A percentile compares a stretch with the other conserved stretches of the same genome.
Evolutionary conservation across 2,888 invertebrate genomes (phyloP).

Genomic region (Amphipoea lucens): DNA sequence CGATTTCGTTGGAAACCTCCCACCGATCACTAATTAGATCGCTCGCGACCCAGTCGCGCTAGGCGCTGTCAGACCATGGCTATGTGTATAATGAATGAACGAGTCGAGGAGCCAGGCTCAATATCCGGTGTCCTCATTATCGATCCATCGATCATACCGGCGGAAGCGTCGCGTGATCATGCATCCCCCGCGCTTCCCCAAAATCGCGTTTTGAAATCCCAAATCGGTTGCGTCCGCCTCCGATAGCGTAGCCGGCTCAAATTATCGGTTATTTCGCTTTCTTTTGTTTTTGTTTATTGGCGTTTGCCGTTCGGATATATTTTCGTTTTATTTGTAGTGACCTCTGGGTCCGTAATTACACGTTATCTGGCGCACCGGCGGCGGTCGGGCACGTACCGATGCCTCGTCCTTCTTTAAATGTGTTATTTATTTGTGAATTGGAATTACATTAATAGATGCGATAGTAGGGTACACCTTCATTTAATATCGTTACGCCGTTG

Average conservation of each 20-base stretch:
- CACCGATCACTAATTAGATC: conserved; percentile 76
- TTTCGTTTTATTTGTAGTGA: conserved; percentile 87
- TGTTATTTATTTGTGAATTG: conserved; percentile 89
- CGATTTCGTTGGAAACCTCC: conserved; percentile 79
- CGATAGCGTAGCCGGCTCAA: conserved; percentile 79
- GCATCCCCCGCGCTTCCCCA: conserved; percentile 77
- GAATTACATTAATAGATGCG: conserved; percentile 88
- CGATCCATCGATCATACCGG: conserved; percentile 77
- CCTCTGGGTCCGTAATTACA: conserved; percentile 88
- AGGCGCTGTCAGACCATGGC: conserved; percentile 73
- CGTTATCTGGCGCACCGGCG: conserved; percentile 76
- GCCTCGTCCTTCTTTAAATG: conserved; percentile 85
- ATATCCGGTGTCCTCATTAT: conserved; percentile 77
- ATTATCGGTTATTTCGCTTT: conserved; percentile 89
- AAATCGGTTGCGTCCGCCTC: conserved; percentile 84
- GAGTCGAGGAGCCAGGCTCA: conserved; percentile 65
- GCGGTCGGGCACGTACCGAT: conserved; percentile 81
- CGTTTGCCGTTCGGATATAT: conserved; percentile 78
- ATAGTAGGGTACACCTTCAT: conserved; percentile 87
- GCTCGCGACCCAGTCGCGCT: conserved; percentile 70
- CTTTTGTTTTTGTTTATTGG: conserved; percentile 86
- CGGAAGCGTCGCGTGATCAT: conserved; percentile 80
- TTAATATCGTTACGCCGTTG: conserved; percentile 87
- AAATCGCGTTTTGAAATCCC: conserved; percentile 81
- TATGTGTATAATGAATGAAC: conserved; percentile 71